Base-by-base conservation (phyloP, 2,113 vertebrate genomes). In the Neomonachus schauinslandi region DNA sequence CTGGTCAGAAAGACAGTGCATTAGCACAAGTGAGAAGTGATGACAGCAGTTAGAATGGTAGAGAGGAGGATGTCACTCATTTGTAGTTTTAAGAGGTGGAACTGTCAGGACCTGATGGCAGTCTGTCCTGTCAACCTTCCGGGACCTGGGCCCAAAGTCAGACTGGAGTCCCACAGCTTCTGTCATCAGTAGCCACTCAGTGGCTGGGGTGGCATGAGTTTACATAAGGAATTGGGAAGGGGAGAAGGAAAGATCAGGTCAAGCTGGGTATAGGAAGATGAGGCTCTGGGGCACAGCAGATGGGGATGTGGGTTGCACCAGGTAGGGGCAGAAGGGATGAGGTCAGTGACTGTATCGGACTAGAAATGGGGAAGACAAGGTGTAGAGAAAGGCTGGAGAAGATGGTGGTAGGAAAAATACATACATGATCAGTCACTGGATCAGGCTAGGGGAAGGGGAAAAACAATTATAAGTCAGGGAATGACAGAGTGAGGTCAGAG, bases 401-500 rank as follows among this genome's bases (percentile, higher is more conserved):
- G 18, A 61, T 39, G 82, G 77, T 42, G 46, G 51, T 28, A 65
- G 59, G 53, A 89, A 93, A 93, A 72, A 89, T 72, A 92, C 39
- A n/a, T 24, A 42, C 16, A 69, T 61, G 7, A 67, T 69, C 39
- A 79, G 67, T 57, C 36, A 87, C 83, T 59, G 42, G 28, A 49
- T 90, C 83, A 95, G 53, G 76, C n/a, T 77, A 59, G 87, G 24
- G 59, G 13, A 71, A 90, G 57, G 31, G 51, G 42, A 85, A 71
- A 67, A 92, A 88, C 80, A 79, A 92, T 26, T 83, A 26, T 15
- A 92, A 92, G 67, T 67, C 51, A 55, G 46, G 72, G 61, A 84
- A 95, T 86, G 42, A 89, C 42, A 22, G 24, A 31, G 24, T 71
- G 80, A 97, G 71, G 63, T 97, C 69, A 88, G 84, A 97, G 80